These are phyloP conservation scores for Callosobruchus maculatus DNA, from an alignment of 2,888 invertebrate species.

Conservation along the genomic window DNA sequence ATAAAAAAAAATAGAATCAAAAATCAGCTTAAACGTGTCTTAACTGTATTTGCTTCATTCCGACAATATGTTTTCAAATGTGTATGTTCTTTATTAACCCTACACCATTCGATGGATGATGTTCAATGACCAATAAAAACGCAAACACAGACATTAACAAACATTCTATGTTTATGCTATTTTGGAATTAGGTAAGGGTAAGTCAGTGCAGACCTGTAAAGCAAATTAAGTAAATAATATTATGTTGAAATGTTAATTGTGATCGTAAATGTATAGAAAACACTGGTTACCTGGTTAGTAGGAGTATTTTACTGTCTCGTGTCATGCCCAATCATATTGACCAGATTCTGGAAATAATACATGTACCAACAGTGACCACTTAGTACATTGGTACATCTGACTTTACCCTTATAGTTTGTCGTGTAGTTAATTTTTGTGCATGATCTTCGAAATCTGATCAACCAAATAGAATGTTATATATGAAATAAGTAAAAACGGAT, in stretches of 20 bases:
- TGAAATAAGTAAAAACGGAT: not conserved
- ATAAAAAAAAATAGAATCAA: too few relatives aligned
- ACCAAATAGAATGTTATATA: not conserved
- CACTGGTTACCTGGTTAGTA: too few relatives aligned
- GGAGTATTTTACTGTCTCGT: too few relatives aligned
- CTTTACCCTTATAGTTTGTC: not conserved
- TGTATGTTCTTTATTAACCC: too few relatives aligned
- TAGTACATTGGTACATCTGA: not conserved
- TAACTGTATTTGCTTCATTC: too few relatives aligned
- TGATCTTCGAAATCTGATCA: not conserved
- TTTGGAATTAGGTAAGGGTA: not conserved
- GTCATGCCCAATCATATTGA: too few relatives aligned
- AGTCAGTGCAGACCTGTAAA: not conserved
- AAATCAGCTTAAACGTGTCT: too few relatives aligned
- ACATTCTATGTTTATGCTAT: not conserved
- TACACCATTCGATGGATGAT: not conserved
- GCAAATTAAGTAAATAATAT: not conserved
- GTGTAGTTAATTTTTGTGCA: not conserved
- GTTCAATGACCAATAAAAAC: not conserved
- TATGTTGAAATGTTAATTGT: not conserved
- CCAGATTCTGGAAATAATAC: too few relatives aligned
- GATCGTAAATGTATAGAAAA: too few relatives aligned
- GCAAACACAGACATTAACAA: not conserved
- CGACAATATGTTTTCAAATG: too few relatives aligned
- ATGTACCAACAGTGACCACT: not conserved